These are phyloP conservation scores for Amyelois transitella DNA, from an alignment of 1,140 invertebrate genomes.

Conservation along the genomic window DNA sequence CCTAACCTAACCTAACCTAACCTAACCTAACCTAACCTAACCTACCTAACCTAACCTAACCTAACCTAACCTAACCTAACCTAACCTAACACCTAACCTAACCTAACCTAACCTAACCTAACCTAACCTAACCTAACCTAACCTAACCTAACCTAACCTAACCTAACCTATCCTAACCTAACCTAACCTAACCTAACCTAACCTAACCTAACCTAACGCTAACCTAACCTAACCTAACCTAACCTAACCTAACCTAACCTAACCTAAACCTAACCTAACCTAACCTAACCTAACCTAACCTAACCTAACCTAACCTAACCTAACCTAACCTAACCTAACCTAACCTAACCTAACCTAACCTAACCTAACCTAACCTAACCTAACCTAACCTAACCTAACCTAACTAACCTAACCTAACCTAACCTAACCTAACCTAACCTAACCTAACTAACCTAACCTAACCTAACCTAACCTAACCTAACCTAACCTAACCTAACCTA, in stretches of 20 bases:
- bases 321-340: conserved; percentile 23
- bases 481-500: conserved; percentile 47
- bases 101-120: conserved; percentile 24
- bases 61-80: conserved; percentile 20
- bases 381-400: conserved; percentile 19
- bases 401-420: conserved; percentile 25
- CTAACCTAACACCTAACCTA: conserved; percentile 16
- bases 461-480: conserved; percentile 17
- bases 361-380: conserved; percentile 15
- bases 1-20: conserved; percentile 20
- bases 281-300: conserved; percentile 17
- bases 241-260: conserved; percentile 12
- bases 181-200: conserved; percentile 19
- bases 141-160: conserved; percentile 27
- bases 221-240: conserved; percentile 22
- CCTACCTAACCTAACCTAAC: conserved; percentile 21
- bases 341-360: conserved; percentile 8
- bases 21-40: conserved; percentile 22
- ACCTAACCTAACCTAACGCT: conserved; percentile 20
- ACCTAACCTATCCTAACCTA: conserved; percentile 19
- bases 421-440: conserved; percentile 27
- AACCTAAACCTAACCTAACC: conserved; percentile 21
- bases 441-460: conserved; percentile 15
- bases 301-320: conserved; percentile 17
- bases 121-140: conserved; percentile 27